phyloP scores from a whole-genome alignment of 1,140 invertebrate species.

The Brachionus plicatilis region DNA sequence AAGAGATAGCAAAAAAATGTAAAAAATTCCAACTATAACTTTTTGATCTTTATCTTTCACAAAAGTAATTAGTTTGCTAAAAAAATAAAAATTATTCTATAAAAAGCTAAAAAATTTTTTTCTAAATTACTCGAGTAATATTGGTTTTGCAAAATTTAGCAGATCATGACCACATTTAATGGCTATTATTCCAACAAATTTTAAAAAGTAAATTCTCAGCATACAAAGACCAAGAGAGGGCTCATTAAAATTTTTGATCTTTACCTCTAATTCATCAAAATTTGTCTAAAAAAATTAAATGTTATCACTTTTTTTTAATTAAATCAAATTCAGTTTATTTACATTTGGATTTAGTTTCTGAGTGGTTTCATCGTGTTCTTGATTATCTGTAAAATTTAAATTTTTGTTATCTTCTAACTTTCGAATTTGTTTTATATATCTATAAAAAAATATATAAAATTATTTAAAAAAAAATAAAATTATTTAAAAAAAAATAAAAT shows the following conservation, averaged over 20 bases:
- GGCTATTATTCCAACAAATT: constrained; percentile 27
- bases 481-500: not conserved
- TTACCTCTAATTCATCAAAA: not conserved
- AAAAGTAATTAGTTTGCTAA: constrained; percentile 30
- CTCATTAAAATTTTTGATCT: not conserved
- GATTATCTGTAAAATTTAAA: not conserved
- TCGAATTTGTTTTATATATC: constrained; percentile 1
- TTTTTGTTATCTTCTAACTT: not conserved
- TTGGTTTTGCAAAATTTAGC: constrained; percentile 30
- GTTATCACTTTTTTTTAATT: not conserved
- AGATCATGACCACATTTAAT: constrained; percentile 38
- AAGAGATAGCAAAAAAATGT: constrained; percentile 68
- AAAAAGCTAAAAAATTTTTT: not conserved
- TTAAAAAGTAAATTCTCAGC: not conserved
- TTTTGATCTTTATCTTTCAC: constrained; percentile 11
- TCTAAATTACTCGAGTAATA: not conserved
- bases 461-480: not conserved
- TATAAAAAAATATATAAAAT: not conserved
- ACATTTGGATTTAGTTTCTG: constrained; percentile 2
- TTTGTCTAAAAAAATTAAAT: not conserved
- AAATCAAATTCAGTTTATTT: not conserved
- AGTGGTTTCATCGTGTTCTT: not conserved
- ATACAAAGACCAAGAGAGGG: constrained; percentile 24
- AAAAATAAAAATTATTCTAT: not conserved
- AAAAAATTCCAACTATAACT: constrained; percentile 74